phyloP scores from a whole-genome alignment of 2,797 vertebrate species.

The Philypnodon macrostomus region DNA sequence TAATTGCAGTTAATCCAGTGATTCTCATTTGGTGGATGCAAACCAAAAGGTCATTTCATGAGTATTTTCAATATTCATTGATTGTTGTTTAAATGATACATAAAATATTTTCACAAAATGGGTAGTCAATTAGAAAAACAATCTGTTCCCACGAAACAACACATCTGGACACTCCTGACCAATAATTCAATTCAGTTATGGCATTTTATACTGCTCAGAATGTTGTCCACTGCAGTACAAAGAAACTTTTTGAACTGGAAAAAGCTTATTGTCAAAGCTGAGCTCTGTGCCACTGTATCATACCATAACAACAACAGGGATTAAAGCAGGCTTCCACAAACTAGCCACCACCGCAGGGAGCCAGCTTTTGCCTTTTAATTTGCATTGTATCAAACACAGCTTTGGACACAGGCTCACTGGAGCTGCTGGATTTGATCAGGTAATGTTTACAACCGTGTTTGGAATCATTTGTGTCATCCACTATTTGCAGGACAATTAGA shows the following conservation, averaged over 20 bases:
- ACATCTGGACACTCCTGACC: too few species aligned
- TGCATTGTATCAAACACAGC: slow-evolving; percentile 2
- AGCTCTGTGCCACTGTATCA: slow-evolving; percentile 4
- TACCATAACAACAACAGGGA: slow-evolving; percentile 6
- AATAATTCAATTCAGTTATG: too few species aligned
- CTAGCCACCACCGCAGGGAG: background rate
- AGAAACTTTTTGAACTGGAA: background rate
- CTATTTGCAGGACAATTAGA: background rate
- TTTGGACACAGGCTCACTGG: background rate
- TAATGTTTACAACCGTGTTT: slow-evolving; percentile 1
- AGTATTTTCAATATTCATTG: too few species aligned
- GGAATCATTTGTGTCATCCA: background rate
- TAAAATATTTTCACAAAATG: too few species aligned
- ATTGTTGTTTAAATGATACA: too few species aligned
- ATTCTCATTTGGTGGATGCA: too few species aligned
- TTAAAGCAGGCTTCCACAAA: slow-evolving; percentile 1
- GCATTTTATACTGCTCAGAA: background rate
- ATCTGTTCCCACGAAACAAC: too few species aligned
- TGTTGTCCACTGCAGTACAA: slow-evolving; percentile 1
- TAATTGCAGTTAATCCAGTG: too few species aligned
- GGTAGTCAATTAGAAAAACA: too few species aligned
- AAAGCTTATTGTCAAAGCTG: background rate
- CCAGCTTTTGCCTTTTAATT: background rate
- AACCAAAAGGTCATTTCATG: too few species aligned
- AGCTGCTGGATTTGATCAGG: slow-evolving; percentile 6